These are phyloP conservation scores for Hemiscyllium ocellatum DNA, from an alignment of 2,113 vertebrate species.

Conservation along the genomic window DNA sequence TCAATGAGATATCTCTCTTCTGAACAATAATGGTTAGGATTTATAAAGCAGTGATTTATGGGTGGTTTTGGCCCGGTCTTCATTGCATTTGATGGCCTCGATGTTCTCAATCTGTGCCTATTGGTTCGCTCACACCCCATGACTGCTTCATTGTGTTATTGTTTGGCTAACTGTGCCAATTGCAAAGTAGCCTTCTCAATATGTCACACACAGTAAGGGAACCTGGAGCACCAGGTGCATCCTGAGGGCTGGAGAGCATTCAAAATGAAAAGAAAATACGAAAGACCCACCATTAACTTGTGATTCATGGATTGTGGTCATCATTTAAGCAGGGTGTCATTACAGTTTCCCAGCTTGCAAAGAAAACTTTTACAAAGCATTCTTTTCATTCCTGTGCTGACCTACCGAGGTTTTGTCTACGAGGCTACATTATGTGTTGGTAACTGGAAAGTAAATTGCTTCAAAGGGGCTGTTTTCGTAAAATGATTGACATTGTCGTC, in stretches of 20 bases:
- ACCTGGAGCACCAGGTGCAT: not conserved
- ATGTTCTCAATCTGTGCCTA: not conserved
- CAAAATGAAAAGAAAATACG: not conserved
- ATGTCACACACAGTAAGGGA: too few species aligned
- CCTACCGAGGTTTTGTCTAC: slow-evolving; percentile 42
- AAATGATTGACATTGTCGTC: slow-evolving; percentile 51
- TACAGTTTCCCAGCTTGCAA: not conserved
- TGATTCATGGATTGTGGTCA: not conserved
- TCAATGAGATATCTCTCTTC: too few species aligned
- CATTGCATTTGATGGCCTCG: not conserved
- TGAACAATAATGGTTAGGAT: too few species aligned
- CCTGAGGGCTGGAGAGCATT: not conserved
- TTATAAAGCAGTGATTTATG: not conserved
- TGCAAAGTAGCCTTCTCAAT: not conserved
- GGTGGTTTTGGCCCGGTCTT: not conserved
- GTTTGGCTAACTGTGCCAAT: not conserved
- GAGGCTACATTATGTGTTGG: slow-evolving; percentile 46
- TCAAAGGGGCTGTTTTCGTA: slow-evolving; percentile 44
- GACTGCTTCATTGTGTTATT: not conserved
- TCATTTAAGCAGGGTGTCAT: not conserved
- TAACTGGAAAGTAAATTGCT: slow-evolving; percentile 54
- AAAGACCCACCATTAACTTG: not conserved
- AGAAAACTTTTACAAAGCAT: slow-evolving; percentile 5
- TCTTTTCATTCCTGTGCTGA: slow-evolving; percentile 30
- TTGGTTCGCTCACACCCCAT: not conserved